Evolutionary conservation across 2,888 invertebrate genomes (phyloP), one percentile per base, ranked within the genome.

Genomic region (Catocala sponsa): DNA sequence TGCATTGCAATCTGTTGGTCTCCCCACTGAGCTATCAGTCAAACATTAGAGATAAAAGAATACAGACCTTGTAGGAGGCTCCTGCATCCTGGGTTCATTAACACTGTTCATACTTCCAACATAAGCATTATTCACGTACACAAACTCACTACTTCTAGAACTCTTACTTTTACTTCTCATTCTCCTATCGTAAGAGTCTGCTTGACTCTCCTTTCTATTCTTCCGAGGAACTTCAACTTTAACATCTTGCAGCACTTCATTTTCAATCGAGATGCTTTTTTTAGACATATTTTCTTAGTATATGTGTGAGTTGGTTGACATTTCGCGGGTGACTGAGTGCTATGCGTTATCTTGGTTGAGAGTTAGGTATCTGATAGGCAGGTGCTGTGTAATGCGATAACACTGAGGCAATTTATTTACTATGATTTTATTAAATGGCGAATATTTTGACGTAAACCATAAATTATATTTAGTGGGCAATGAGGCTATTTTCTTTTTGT

Each of bases 41-140:
- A n/a, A n/a, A n/a, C n/a, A n/a, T n/a, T 15, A 1, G 11, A 38
- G 0, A 38, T 2, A 13, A 32, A 11, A 5, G 6, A 11, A 11
- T 47, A 76, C 75, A 13, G 58, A 91, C 91, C 87, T 83, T 4
- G 86, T 85, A 0, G 90, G 86, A 1, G 83, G 82, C 13, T 79
- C 71, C 9, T 59, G 51, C 10, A 66, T 46, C 13, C 70, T 66
- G 2, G 51, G 63, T 6, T 77, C 81, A 51, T 71, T 83, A 0
- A 92, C 79, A 82, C 75, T 86, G 46, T 75, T 77, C 15, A 83
- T 70, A 77, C 91, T 92, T 9, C 91, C 92, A 0, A 84, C 86
- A 72, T 82, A 94, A 0, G 87, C 92, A 1, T 79, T 68, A 63
- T 94, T 94, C 74, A 89, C 88, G 72, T 89, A 94, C 56, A 87